Base-by-base conservation (phyloP, 2,797 vertebrate genomes). In the Enteromius trimaculatus region DNA sequence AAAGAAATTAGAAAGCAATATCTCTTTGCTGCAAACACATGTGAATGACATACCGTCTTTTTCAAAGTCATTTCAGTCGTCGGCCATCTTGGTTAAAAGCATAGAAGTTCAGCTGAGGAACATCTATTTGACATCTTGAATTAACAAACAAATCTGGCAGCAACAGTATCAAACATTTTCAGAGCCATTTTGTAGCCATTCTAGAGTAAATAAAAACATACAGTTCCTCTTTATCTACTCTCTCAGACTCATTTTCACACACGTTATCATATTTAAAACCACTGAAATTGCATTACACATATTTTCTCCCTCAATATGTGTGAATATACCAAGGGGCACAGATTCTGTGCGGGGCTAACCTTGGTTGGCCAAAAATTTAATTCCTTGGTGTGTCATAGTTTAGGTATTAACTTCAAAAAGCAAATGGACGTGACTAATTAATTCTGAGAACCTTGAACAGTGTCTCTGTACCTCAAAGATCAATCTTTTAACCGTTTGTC, bases 391-490 rank as follows among this genome's bases (percentile, higher is more conserved):
- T 82, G 21, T 37, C 29, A 58, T 29, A 49, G 69, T 79, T 71
- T 60, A 72, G 70, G 53, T 9, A 29, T 77, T 74, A 86, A 62
- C 58, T 74, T 58, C 29, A 34, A 17, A 31, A 64, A 70, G 34
- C 7, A 68, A 21, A 80, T 26, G 47, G 34, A 62, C 26, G 23
- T 47, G n/a, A 39, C 49, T 26, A 74, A 79, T 85, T 83, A n/a
- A 58, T n/a, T 74, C 37, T 62, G 14, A 84, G 29, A 60, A 78
- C 72, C 82, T 62, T 77, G 82, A 82, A 17, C 65, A 51, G 49
- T 51, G 47, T 83, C 69, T 75, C 37, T 23, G 1, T 39, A 23
- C 53, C 72, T 17, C 2, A 58, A 58, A 23, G 6, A 58, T 75
- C 13, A n/a, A 10, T 53, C 17, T n/a, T 53, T 77, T 71, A 29